Conservation (phyloP, 2,888 invertebrate species). For the Iphiclides podalirius region DNA sequence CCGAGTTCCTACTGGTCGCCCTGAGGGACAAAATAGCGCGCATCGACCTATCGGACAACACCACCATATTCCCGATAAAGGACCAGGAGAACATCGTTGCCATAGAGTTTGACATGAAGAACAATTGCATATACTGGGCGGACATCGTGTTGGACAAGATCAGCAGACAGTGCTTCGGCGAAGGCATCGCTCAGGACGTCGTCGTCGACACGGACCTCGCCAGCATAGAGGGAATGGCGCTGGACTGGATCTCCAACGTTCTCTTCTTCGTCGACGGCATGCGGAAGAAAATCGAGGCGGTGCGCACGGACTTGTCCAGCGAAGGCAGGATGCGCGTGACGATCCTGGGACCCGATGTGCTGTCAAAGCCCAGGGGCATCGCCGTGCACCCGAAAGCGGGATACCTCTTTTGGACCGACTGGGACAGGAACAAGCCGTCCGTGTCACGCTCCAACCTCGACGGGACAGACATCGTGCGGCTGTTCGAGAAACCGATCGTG, state of each 20-base stretch:
- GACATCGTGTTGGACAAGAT: conserved; percentile 90
- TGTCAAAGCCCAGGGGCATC: conserved; percentile 89
- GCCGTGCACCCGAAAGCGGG: conserved; percentile 91
- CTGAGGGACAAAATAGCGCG: conserved; percentile 87
- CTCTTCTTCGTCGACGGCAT: conserved; percentile 93
- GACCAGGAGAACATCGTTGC: conserved; percentile 90
- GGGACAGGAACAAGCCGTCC: conserved; percentile 88
- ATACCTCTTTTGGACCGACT: conserved; percentile 92
- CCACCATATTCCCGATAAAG: conserved; percentile 84
- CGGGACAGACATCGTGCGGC: conserved; percentile 83
- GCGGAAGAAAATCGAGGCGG: conserved; percentile 88
- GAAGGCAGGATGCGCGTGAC: conserved; percentile 87
- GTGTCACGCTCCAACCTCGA: conserved; percentile 90
- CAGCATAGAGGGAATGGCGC: conserved; percentile 93
- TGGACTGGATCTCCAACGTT: conserved; percentile 93
- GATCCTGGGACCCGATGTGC: conserved; percentile 82
- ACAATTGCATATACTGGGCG: conserved; percentile 94
- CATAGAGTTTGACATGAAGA: conserved; percentile 90
- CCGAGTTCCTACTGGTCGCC: conserved; percentile 90
- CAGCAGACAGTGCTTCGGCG: conserved; percentile 87
- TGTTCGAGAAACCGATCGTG: conserved; percentile 84
- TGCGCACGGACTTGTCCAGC: conserved; percentile 81
- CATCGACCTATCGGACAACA: conserved; percentile 82
- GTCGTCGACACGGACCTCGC: conserved; percentile 87
- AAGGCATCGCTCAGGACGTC: conserved; percentile 82